Evolutionary conservation across 53 echinoderm and acorn worm genomes (phyloP), one percentile per base, ranked within the genome.

Genomic region (Luidia sarsii): DNA sequence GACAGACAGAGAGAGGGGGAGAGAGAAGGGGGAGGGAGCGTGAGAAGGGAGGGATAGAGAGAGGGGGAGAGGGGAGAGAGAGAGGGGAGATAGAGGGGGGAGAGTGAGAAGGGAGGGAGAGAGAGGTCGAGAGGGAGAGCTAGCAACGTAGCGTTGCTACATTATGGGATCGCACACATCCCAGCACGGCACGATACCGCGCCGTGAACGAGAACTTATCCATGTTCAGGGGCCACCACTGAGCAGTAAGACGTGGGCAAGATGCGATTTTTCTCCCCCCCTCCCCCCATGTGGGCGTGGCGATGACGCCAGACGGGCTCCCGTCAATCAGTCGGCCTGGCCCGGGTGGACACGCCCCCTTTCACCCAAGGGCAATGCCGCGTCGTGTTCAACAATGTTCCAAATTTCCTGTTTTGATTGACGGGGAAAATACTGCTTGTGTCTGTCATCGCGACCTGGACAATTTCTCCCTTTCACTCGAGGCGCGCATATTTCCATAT

Each of bases 401-500:
- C 77, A 50, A 77, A 77, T 77, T 77, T 77, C 77, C 77, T 77
- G 77, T 77, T 77, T 61, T 77, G 77, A 43, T 77, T 77, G 51
- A 50, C 46, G 45, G 33, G 60, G 31, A 38, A 10, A 25, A 77
- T 36, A 52, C 61, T 38, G 61, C 60, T 77, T 61, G 9, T 61
- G 25, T 77, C 77, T 25, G 14, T 77, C 77, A 61, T 46, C 77
- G 39, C 77, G 41, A 45, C 23, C 60, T 30, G 39, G 56, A 52
- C 35, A 70, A 68, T 30, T 2, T 31, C 25, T 31, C 18, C 18
- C 52, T 24, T 69, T 29, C 52, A 49, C 50, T 33, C 29, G 29
- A 57, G 59, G 59, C 32, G 13, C 6, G 13, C 43, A 43, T 43
- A n/a, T n/a, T n/a, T n/a, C n/a, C n/a, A n/a, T n/a, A n/a, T n/a